Conservation (phyloP, 1,140 invertebrate species). For the Galendromus occidentalis region DNA sequence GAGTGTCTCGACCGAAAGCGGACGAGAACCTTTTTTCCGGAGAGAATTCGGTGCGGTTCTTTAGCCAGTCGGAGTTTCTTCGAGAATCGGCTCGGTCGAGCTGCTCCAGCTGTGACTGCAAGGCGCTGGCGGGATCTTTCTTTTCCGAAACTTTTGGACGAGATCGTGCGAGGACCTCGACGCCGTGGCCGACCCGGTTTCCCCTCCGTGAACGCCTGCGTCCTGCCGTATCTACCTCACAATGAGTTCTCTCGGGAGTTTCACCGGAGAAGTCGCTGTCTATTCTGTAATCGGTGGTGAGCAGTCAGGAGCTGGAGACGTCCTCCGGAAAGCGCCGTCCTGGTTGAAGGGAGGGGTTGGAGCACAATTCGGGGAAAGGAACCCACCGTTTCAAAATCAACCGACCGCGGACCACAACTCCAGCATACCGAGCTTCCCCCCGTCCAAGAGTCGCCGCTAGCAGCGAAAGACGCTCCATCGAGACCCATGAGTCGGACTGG, state of each 20-base stretch:
- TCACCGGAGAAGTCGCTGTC: constrained; percentile 67
- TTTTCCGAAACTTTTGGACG: no score
- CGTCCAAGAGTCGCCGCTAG: not conserved
- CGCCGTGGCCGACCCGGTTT: no score
- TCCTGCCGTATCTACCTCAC: no score
- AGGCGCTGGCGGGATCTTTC: no score
- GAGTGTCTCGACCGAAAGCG: no score
- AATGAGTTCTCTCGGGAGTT: constrained; percentile 63
- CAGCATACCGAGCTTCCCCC: not conserved
- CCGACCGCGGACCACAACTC: not conserved
- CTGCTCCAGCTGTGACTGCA: no score
- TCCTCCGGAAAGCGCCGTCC: constrained; percentile 58
- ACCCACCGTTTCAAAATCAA: not conserved
- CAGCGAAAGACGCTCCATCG: not conserved
- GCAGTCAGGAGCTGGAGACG: constrained; percentile 30
- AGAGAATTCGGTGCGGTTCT: no score
- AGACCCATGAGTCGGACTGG: constrained; percentile 24
- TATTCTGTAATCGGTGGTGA: constrained; percentile 62
- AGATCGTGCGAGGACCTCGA: no score
- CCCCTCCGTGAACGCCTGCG: no score
- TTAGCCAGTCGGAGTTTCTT: no score
- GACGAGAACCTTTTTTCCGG: no score
- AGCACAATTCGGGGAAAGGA: constrained; percentile 55
- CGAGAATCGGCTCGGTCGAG: no score
- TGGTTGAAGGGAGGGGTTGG: constrained; percentile 61